Evolutionary conservation across 2,888 invertebrate species (phyloP), one percentile per base, ranked within the genome.

Genomic region (Cyclophora albipunctata): DNA sequence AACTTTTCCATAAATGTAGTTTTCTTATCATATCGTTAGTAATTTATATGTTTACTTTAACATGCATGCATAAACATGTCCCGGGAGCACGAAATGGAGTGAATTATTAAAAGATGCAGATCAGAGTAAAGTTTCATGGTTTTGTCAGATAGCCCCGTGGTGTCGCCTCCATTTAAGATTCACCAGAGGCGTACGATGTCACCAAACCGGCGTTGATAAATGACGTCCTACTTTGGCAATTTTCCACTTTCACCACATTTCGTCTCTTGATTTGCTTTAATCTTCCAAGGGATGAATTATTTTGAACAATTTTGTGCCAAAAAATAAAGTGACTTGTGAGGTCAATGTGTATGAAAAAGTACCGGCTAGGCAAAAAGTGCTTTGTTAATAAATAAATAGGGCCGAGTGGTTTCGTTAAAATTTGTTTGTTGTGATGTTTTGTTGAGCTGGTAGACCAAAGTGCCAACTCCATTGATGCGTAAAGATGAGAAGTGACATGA

Each of bases 181-280:
- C 74, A 68, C 66, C 63, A 65, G 66, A 70, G 72, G 73, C 75
- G 70, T 65, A 62, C 70, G 68, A 73, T 57, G 78, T 76, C 78
- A 73, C 66, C 60, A 64, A 43, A 73, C 62, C 69, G 78, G 71
- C 77, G 68, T 75, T 80, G 79, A 80, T 74, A 78, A 80, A 80
- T 77, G 74, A 73, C 68, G 57, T 58, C 59, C 67, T 67, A 68
- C 70, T 75, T 76, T 75, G 73, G 74, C 75, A 78, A 78, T 77
- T 78, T 77, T 78, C 78, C 75, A 77, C 75, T 71, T 74, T 73
- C 70, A 61, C 69, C 64, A 61, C 66, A 62, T 64, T 61, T 59
- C 61, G 59, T 67, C 66, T 69, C 69, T 66, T 59, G 69, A 67
- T 72, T 73, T 70, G 59, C 61, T 69, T 65, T 73, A 71, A 71